Percentiles rank a stretch among this genome's conserved stretches.
Evolutionary conservation across 2,113 vertebrate genomes (phyloP).

Genomic region (Amblyornis subalaris): DNA sequence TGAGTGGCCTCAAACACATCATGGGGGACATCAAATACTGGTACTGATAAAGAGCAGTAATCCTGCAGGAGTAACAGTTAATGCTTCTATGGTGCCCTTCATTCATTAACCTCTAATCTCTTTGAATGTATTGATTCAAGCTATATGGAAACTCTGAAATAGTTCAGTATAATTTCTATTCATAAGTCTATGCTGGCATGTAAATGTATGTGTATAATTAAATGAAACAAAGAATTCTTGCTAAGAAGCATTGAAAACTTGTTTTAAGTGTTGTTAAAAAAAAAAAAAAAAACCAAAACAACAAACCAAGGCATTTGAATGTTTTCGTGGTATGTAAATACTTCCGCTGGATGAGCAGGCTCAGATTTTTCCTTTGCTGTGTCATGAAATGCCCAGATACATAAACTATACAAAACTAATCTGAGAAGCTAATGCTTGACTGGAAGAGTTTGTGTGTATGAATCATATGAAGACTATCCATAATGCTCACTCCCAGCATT

Average conservation of each 20-base stretch:
- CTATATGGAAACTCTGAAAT: not conserved
- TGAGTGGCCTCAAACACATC: not conserved
- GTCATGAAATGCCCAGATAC: not conserved
- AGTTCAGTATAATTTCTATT: not conserved
- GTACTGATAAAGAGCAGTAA: not conserved
- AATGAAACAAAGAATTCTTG: not conserved
- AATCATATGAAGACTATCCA: not conserved
- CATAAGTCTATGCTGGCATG: not conserved
- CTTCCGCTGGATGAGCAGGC: not conserved
- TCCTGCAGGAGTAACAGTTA: not conserved
- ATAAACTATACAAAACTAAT: not conserved
- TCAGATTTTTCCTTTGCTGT: not conserved
- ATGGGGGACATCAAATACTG: not conserved
- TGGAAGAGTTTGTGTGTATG: not conserved
- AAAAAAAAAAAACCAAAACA: not conserved
- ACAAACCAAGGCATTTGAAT: not conserved
- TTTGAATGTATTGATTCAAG: not conserved
- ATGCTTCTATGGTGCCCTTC: not conserved
- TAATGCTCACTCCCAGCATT: not conserved
- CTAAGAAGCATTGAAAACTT: not conserved
- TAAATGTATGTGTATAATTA: not conserved
- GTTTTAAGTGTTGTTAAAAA: not conserved
- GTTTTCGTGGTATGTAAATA: not conserved
- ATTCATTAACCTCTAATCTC: not conserved
- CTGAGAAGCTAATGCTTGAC: not conserved